Conservation (phyloP, 2,797 vertebrate genomes). For the Squalus acanthias region DNA sequence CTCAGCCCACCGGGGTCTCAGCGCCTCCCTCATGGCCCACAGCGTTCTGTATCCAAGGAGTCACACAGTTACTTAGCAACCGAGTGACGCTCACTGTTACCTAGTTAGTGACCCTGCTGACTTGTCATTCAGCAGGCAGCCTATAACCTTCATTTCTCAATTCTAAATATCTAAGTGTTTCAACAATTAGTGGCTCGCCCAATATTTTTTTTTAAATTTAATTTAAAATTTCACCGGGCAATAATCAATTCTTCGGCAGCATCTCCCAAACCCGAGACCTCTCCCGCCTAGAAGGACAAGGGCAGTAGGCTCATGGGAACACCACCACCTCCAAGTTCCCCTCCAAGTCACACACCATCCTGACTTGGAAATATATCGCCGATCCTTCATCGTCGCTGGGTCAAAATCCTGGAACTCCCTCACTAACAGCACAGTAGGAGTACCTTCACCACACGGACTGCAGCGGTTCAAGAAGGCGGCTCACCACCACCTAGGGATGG, state of each 20-base stretch:
- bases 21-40: background rate
- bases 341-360: no score
- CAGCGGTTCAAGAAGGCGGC: no score
- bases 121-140: background rate
- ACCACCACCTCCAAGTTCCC: no score
- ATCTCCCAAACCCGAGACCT: background rate
- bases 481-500: no score
- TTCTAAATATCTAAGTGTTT: background rate
- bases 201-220: background rate
- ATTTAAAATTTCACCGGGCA: background rate
- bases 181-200: background rate
- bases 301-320: no score
- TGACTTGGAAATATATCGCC: no score
- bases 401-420: no score
- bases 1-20: background rate
- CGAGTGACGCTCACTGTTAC: background rate
- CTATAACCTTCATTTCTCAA: background rate
- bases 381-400: no score
- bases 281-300: background rate
- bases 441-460: no score
- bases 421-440: no score
- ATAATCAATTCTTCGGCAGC: background rate
- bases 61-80: constrained; percentile 11
- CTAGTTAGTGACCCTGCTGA: background rate
- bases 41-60: background rate